Evolutionary conservation across 2,888 invertebrate genomes (phyloP).

Genomic region (Andrena flavipes): DNA sequence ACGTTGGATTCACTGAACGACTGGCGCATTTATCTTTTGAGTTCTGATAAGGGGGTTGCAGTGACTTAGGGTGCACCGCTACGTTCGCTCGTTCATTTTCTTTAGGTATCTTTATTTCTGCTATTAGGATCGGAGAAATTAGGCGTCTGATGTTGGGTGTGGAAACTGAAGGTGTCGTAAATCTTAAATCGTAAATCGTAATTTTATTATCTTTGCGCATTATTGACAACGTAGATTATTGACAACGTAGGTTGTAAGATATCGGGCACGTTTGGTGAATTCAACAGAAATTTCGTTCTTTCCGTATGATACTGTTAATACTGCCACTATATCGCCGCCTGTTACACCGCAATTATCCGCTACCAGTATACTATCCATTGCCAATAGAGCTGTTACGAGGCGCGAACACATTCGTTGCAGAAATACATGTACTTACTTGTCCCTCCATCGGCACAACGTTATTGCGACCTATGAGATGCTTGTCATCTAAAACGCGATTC

Average conservation of each 20-base stretch:
- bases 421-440: conserved; percentile 12
- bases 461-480: neutral
- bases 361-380: conserved; percentile 37
- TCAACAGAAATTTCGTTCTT: conserved; percentile 29
- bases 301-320: conserved; percentile 34
- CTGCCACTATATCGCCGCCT: conserved; percentile 40
- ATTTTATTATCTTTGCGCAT: neutral
- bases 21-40: too few species aligned
- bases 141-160: neutral
- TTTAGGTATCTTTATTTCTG: neutral
- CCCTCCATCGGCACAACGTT: neutral
- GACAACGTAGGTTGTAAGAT: neutral
- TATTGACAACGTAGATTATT: neutral
- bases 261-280: conserved; percentile 22
- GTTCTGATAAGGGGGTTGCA: neutral
- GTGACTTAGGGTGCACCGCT: neutral
- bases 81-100: neutral
- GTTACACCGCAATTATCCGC: conserved; percentile 49
- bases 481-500: neutral
- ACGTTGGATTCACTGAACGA: conserved; percentile 2
- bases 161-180: neutral
- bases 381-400: conserved; percentile 44
- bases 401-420: conserved; percentile 40
- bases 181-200: neutral
- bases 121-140: neutral